These are phyloP conservation scores for Drosophila emarginata DNA, from an alignment of 2,888 invertebrate genomes.

Conservation along the genomic window DNA sequence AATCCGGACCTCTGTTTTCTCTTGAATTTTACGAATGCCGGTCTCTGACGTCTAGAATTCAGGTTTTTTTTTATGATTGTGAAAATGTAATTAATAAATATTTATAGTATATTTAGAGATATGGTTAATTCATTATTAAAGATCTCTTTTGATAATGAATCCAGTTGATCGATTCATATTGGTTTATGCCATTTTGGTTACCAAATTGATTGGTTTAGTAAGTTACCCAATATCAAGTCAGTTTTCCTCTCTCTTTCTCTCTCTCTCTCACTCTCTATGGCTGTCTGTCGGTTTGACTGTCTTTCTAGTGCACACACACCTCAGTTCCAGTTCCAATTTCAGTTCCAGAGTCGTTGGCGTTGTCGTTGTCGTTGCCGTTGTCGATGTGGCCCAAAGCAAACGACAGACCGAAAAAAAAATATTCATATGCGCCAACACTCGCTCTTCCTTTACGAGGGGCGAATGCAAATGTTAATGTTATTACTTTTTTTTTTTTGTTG, in stretches of 20 bases:
- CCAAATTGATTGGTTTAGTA: background rate
- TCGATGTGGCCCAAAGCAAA: constrained; percentile 45
- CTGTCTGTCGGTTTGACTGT: background rate
- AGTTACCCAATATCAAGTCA: background rate
- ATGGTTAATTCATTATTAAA: no score
- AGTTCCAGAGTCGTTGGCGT: constrained; percentile 33
- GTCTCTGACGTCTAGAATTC: no score
- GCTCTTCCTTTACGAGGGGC: constrained; percentile 50
- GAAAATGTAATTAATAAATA: no score
- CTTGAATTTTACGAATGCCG: background rate
- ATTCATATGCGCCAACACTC: constrained; percentile 58
- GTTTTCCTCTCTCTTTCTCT: background rate
- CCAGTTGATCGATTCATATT: background rate
- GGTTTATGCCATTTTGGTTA: background rate
- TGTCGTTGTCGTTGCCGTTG: constrained; percentile 41
- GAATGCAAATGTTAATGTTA: constrained; percentile 67
- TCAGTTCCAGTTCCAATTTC: constrained; percentile 6
- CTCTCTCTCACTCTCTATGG: background rate
- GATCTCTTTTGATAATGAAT: no score
- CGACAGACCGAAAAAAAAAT: constrained; percentile 41
- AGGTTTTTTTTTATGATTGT: no score
- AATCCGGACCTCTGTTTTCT: background rate
- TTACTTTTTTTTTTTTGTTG: constrained; percentile 1
- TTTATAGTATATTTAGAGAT: no score
- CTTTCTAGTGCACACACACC: background rate